Evolutionary conservation across 2,797 vertebrate genomes (phyloP), one percentile per base, ranked within the genome.

Genomic region (Myotis myotis): DNA sequence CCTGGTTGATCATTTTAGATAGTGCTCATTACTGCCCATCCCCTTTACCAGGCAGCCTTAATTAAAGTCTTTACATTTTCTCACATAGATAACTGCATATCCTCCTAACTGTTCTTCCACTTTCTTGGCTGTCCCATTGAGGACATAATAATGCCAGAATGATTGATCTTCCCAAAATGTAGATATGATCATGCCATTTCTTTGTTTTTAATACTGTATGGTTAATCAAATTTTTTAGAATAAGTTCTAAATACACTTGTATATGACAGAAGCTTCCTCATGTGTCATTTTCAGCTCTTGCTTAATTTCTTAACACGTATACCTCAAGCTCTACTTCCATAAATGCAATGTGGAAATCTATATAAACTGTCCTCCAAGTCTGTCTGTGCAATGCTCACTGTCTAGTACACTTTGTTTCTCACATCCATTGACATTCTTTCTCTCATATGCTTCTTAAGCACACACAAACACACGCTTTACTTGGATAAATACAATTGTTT

Each of bases 291-390:
- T 13, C 38, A 87, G 16, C 2, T 53, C 36, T 79, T 17, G 5
- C 1, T 62, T 80, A 36, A 75, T 75, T 85, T 78, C 15, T 23
- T 62, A 23, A 20, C 36, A 28, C 3, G 9, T 20, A 9, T 1
- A 2, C 25, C n/a, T 91, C 74, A 55, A 79, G 55, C 16, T 80
- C 44, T 49, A 6, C 38, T 30, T 4, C 30, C 15, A n/a, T 64
- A 80, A 75, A 44, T 74, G 33, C n/a, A 79, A 22, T 33, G 16
- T 36, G 33, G 4, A 28, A 57, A 16, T 51, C n/a, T 9, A 0
- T 13, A 2, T 19, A 51, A 3, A 53, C 3, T 17, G 30, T 5
- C 38, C 8, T 74, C 28, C 5, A 0, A 4, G 1, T 8, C 25
- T 76, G 49, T 70, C 7, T 38, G 41, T 23, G n/a, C 0, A 23